Evolutionary conservation across 2,888 invertebrate genomes (phyloP).

Genomic region (Drosophila ustulata): DNA sequence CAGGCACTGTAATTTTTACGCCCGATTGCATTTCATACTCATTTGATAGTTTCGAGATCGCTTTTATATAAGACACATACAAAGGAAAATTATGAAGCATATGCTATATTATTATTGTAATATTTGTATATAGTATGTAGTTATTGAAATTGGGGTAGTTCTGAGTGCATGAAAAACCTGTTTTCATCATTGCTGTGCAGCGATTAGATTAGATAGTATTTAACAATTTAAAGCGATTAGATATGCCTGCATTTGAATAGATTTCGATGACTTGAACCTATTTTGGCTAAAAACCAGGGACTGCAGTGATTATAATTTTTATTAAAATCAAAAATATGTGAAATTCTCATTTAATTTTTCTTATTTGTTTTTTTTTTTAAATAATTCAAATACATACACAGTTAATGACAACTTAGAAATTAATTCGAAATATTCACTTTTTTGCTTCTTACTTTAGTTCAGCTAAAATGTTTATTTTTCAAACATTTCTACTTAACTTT

Average conservation of each 20-base stretch:
- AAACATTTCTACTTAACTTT: too few relatives aligned
- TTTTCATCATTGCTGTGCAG: conserved; percentile 20
- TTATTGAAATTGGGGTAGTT: conserved; percentile 29
- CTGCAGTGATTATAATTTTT: neutral
- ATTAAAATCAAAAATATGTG: neutral
- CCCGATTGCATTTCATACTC: conserved; percentile 54
- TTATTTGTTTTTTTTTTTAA: too few relatives aligned
- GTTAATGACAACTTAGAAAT: too few relatives aligned
- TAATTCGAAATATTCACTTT: too few relatives aligned
- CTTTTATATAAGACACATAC: conserved; percentile 23
- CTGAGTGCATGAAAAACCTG: conserved; percentile 23
- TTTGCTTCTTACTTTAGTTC: too few relatives aligned
- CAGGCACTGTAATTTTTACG: conserved; percentile 56
- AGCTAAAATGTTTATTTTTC: too few relatives aligned
- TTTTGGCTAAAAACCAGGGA: neutral
- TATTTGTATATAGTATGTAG: neutral
- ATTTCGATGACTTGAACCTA: conserved; percentile 13
- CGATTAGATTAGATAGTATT: conserved; percentile 40
- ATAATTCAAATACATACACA: too few relatives aligned
- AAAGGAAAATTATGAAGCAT: too few relatives aligned
- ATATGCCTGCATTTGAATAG: conserved; percentile 37
- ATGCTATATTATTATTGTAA: neutral
- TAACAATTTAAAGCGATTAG: conserved; percentile 37
- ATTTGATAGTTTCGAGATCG: conserved; percentile 40
- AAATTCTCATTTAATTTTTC: neutral